phyloP scores from a whole-genome alignment of 2,888 invertebrate genomes.

The Mantis religiosa region DNA sequence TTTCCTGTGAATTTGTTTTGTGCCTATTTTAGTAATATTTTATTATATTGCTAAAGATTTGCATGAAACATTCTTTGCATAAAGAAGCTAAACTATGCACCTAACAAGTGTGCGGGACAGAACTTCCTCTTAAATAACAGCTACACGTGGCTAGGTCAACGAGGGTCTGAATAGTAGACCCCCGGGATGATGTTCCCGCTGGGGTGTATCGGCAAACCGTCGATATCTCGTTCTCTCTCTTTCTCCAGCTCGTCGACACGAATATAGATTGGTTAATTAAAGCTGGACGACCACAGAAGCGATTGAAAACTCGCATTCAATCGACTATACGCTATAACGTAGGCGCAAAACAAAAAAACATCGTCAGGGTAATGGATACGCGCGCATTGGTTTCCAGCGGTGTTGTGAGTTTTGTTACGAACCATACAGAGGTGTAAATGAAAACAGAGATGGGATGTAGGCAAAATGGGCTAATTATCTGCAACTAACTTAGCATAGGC shows the following conservation, averaged over 20 bases:
- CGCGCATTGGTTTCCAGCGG: background rate
- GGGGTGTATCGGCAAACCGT: background rate
- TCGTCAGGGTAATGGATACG: background rate
- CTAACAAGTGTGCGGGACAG: background rate
- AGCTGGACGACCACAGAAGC: background rate
- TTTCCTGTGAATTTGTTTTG: too few species aligned
- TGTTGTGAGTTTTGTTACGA: background rate
- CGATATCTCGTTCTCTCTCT: background rate
- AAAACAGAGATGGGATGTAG: background rate
- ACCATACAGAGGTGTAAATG: background rate
- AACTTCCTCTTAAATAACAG: background rate
- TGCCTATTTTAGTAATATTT: too few species aligned
- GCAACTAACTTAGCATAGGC: background rate
- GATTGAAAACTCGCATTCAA: slow-evolving; percentile 3
- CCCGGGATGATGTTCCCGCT: background rate
- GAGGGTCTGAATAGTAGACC: background rate
- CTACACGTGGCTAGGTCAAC: background rate
- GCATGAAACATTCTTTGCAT: background rate
- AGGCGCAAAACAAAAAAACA: background rate
- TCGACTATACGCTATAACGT: background rate
- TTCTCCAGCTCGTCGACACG: background rate
- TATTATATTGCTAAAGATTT: too few species aligned
- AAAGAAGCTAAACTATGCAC: background rate
- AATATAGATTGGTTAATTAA: slow-evolving; percentile 26
- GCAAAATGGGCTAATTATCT: background rate